Evolutionary conservation across 2,888 invertebrate genomes (phyloP).

Genomic region (Podotricha telesiphe): DNA sequence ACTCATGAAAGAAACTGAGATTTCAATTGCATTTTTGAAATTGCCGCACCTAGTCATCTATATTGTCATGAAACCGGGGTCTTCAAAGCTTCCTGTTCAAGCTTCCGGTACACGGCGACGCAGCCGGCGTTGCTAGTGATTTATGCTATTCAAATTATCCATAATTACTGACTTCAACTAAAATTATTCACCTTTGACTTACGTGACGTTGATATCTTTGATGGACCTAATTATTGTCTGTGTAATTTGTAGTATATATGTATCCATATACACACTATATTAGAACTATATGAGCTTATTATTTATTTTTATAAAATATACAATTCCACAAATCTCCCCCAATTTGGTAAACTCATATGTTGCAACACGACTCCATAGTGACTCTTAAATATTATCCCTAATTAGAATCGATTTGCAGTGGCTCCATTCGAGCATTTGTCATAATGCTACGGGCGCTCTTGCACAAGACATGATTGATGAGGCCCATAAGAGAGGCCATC

Average conservation of each 20-base stretch:
- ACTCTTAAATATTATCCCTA: conserved; percentile 77
- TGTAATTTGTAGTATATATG: background rate
- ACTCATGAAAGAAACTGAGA: background rate
- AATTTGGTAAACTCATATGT: conserved; percentile 54
- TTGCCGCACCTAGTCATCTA: conserved; percentile 52
- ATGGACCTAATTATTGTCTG: background rate
- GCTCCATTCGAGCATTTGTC: conserved; percentile 66
- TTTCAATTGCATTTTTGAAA: background rate
- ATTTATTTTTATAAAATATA: background rate
- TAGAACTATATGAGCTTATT: background rate
- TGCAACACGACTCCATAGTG: conserved; percentile 64
- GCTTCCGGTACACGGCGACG: conserved; percentile 71
- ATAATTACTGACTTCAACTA: conserved; percentile 68
- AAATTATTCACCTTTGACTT: conserved; percentile 50
- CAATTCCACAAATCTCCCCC: conserved; percentile 40
- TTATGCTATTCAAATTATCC: conserved; percentile 75
- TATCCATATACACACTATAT: background rate
- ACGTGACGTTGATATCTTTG: conserved; percentile 33
- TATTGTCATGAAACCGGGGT: conserved; percentile 49
- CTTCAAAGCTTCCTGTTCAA: conserved; percentile 72
- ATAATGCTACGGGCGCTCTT: conserved; percentile 62
- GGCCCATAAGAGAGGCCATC: conserved; percentile 50
- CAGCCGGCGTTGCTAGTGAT: conserved; percentile 69
- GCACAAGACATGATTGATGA: conserved; percentile 77
- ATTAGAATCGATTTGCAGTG: conserved; percentile 78